These are phyloP conservation scores for Aegotheles bennettii DNA, from an alignment of 2,113 vertebrate species.

Conservation along the genomic window DNA sequence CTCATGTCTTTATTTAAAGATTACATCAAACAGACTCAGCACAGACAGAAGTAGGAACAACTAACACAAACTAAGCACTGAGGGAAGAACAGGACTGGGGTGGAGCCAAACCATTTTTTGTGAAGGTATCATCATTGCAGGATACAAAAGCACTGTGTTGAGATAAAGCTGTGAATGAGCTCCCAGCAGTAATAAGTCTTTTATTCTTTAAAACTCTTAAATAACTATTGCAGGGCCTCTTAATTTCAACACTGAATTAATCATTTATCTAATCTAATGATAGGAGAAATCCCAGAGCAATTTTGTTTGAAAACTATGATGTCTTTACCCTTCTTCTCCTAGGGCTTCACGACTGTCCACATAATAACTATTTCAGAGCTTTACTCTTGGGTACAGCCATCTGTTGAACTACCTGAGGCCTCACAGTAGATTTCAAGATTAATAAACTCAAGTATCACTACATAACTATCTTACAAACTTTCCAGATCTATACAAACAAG, in stretches of 20 bases:
- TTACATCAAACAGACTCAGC: neutral
- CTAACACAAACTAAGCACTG: neutral
- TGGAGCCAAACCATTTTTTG: neutral
- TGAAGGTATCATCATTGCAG: neutral
- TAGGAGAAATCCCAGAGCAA: slow-evolving; percentile 12
- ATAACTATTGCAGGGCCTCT: neutral
- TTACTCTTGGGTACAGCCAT: neutral
- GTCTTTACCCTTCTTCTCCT: neutral
- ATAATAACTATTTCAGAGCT: neutral
- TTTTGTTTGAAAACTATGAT: slow-evolving; percentile 2
- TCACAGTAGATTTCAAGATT: neutral
- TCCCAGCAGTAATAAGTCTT: neutral
- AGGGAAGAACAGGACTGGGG: neutral
- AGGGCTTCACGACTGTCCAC: neutral
- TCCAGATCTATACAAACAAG: neutral
- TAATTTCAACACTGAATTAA: slow-evolving; percentile 38
- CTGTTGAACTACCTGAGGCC: neutral
- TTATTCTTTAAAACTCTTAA: neutral
- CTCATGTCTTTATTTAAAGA: neutral
- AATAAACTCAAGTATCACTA: neutral
- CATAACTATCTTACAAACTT: neutral
- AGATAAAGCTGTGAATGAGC: neutral
- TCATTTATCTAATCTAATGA: slow-evolving; percentile 37
- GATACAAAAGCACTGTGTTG: neutral
- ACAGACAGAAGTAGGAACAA: neutral